Evolutionary conservation across 2,888 invertebrate species (phyloP).

Genomic region (Malthinus seriepunctatus): DNA sequence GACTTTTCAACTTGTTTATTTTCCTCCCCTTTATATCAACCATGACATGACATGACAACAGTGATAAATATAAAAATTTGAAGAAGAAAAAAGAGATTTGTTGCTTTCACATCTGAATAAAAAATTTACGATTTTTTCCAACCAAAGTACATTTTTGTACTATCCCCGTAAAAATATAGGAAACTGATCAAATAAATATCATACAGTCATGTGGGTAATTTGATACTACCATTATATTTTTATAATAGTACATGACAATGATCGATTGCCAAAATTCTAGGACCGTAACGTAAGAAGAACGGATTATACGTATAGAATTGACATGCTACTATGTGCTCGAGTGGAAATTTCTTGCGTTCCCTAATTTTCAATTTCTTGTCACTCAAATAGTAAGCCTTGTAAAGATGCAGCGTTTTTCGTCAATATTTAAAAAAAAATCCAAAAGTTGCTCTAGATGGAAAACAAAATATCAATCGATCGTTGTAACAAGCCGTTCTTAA

Average conservation of each 20-base stretch:
- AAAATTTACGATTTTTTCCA: not conserved
- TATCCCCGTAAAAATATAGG: not conserved
- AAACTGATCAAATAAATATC: constrained; percentile 4
- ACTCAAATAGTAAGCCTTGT: too few species aligned
- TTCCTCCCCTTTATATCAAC: too few species aligned
- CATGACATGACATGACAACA: too few species aligned
- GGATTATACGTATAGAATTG: not conserved
- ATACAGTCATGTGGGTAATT: constrained; percentile 13
- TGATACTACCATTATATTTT: constrained; percentile 18
- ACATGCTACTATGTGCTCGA: too few species aligned
- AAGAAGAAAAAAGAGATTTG: not conserved
- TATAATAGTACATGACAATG: constrained; percentile 17
- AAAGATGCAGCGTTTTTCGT: too few species aligned
- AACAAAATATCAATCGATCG: too few species aligned
- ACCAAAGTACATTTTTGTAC: not conserved
- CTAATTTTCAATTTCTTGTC: too few species aligned
- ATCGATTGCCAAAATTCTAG: constrained; percentile 9
- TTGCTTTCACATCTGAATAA: not conserved
- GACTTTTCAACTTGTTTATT: too few species aligned
- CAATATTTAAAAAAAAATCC: too few species aligned
- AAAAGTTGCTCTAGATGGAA: too few species aligned
- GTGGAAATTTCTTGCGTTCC: too few species aligned
- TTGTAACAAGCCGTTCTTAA: too few species aligned
- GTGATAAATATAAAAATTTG: not conserved
- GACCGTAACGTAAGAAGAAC: not conserved